phyloP scores from a whole-genome alignment of 1,140 invertebrate species.

The Drosophila suzukii region DNA sequence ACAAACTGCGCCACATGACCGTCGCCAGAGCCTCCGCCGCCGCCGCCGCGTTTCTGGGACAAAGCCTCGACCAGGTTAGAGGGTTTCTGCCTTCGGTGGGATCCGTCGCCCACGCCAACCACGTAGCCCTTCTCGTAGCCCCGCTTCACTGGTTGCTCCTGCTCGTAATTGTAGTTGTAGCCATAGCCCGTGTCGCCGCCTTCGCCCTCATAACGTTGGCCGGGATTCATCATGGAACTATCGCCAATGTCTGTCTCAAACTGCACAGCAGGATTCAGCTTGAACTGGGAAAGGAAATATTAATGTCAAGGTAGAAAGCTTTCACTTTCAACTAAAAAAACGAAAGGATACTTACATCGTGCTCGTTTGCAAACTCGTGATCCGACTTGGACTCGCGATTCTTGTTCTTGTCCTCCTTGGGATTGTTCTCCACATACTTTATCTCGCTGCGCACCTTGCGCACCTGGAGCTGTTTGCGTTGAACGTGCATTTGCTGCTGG shows the following conservation, averaged over 20 bases:
- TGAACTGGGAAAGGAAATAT: slow-evolving; percentile 37
- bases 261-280: slow-evolving; percentile 58
- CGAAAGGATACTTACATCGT: slow-evolving; percentile 52
- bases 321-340: too few species aligned
- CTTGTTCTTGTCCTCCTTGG: slow-evolving; percentile 65
- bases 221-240: slow-evolving; percentile 39
- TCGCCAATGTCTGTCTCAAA: slow-evolving; percentile 79
- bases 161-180: slow-evolving; percentile 22
- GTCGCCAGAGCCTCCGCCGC: slow-evolving; percentile 12
- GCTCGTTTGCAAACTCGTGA: slow-evolving; percentile 78
- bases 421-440: slow-evolving; percentile 65
- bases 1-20: slow-evolving; percentile 50
- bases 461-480: slow-evolving; percentile 60
- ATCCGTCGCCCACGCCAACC: slow-evolving; percentile 37
- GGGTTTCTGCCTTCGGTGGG: background rate
- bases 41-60: slow-evolving; percentile 17
- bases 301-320: background rate
- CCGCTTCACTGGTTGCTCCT: slow-evolving; percentile 11
- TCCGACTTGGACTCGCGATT: slow-evolving; percentile 81
- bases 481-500: slow-evolving; percentile 7
- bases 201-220: slow-evolving; percentile 11
- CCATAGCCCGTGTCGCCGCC: slow-evolving; percentile 14
- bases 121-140: slow-evolving; percentile 26
- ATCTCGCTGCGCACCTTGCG: slow-evolving; percentile 82
- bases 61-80: slow-evolving; percentile 16